Evolutionary conservation across 2,797 vertebrate species (phyloP).

Genomic region (Pogoniulus pusillus): DNA sequence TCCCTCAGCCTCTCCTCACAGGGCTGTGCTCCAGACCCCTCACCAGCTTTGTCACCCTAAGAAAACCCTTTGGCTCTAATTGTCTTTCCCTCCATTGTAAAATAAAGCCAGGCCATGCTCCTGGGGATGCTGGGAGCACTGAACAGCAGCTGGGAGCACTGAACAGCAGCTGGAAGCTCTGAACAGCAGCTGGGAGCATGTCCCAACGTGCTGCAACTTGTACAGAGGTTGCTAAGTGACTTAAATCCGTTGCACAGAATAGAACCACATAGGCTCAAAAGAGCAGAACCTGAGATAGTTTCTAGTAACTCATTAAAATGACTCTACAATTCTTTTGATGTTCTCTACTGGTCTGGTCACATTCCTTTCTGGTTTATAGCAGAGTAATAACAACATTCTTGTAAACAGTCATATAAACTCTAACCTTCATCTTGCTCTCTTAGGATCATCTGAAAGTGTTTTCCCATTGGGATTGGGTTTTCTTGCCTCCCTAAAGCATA

Average conservation of each 20-base stretch:
- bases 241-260: constrained; percentile 50
- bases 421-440: constrained; percentile 44
- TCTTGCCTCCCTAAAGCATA: constrained; percentile 7
- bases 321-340: constrained; percentile 66
- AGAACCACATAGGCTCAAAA: constrained; percentile 23
- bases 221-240: constrained; percentile 61
- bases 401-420: constrained; percentile 69
- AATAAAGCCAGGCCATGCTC: constrained; percentile 5
- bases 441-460: constrained; percentile 46
- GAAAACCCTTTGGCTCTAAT: neutral
- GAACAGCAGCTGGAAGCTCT: constrained; percentile 2
- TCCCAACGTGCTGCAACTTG: constrained; percentile 20
- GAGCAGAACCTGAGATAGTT: constrained; percentile 58
- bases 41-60: too few relatives aligned
- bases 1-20: too few relatives aligned
- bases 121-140: constrained; percentile 15
- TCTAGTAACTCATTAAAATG: constrained; percentile 69
- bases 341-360: constrained; percentile 59
- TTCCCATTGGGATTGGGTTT: constrained; percentile 37
- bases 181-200: constrained; percentile 5
- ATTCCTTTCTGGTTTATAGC: constrained; percentile 69
- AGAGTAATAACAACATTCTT: constrained; percentile 65
- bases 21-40: too few relatives aligned
- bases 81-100: neutral
- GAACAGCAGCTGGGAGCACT: neutral